Conservation (phyloP, 2,888 invertebrate species). For the Apoda limacodes region DNA sequence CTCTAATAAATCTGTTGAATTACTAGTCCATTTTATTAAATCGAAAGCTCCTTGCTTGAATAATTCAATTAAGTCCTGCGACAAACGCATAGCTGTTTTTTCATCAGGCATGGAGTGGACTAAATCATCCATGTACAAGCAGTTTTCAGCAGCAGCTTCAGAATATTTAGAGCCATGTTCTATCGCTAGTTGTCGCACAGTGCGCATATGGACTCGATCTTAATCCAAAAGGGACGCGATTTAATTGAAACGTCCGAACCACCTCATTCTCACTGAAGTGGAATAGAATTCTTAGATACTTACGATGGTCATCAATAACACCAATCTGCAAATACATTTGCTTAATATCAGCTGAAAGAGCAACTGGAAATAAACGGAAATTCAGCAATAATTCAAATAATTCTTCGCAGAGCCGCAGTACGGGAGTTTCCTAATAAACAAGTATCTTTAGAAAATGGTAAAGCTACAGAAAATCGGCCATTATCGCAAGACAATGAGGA, state of each 20-base stretch:
- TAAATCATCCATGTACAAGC: slow-evolving; percentile 7
- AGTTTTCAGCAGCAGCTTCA: slow-evolving; percentile 1
- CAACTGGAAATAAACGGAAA: too few relatives aligned
- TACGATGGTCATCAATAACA: slow-evolving; percentile 2
- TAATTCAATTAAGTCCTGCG: too few relatives aligned
- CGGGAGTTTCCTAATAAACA: slow-evolving; percentile 8
- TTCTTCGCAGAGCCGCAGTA: slow-evolving; percentile 5
- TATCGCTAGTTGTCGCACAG: slow-evolving; percentile 5
- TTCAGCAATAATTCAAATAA: too few relatives aligned
- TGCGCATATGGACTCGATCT: slow-evolving; percentile 12
- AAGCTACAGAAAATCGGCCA: too few relatives aligned
- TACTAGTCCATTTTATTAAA: too few relatives aligned
- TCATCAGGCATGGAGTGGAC: slow-evolving; percentile 1
- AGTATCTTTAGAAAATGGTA: slow-evolving; percentile 3
- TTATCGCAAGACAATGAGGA: slow-evolving; percentile 1
- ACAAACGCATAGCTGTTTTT: neutral
- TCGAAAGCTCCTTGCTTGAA: too few relatives aligned
- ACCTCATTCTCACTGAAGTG: slow-evolving; percentile 6
- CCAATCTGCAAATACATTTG: too few relatives aligned
- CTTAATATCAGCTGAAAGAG: too few relatives aligned
- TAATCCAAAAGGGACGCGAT: too few relatives aligned
- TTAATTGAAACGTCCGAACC: too few relatives aligned
- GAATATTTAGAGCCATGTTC: slow-evolving; percentile 5
- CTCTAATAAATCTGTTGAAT: too few relatives aligned
- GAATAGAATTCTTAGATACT: too few relatives aligned